Base-by-base conservation (phyloP, 2,797 vertebrate species). In the Microcaecilia unicolor region DNA sequence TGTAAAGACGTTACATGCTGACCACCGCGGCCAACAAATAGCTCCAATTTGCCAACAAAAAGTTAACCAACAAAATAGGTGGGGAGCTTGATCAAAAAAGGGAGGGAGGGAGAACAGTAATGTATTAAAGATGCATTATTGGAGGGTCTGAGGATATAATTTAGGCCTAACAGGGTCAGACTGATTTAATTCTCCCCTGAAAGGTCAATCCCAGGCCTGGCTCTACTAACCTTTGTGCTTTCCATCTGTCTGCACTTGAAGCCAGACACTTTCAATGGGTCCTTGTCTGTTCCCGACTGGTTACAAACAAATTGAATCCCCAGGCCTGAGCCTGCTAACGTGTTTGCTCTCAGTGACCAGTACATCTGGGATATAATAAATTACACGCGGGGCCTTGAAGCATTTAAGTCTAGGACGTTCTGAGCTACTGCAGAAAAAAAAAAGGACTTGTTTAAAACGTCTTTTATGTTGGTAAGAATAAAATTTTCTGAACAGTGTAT, bases 191-290 rank as follows among this genome's bases (percentile, higher is more conserved):
- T 77, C 65, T 41, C 48, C 29, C 42, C 52, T 28, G 48, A 70
- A 54, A 71, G 74, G 71, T 80, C 73, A 70, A 54, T 66, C 52
- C 24, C 33, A 69, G 55, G 62, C 70, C 64, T 71, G 59, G 51
- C 63, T 56, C 37, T 57, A 67, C 64, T 72, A 76, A 74, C 65
- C 67, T 46, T 58, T 45, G 55, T 61, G 55, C 50, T 71, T 56
- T 56, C 61, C 60, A 74, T 70, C 64, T 72, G 59, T 76, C 53
- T 51, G 49, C 34, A 32, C 58, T 58, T 54, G 43, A 59, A 64
- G 64, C 40, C 44, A 72, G 72, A 64, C 57, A 50, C 49, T 69
- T n/a, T 75, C 50, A 74, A 70, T 70, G 70, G 64, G 61, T 76
- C 67, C 69, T 60, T 67, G 62, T 76, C 58, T 65, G 61, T 53